Conservation (phyloP, 1,140 invertebrate genomes). For the Phocides pigmalion region DNA sequence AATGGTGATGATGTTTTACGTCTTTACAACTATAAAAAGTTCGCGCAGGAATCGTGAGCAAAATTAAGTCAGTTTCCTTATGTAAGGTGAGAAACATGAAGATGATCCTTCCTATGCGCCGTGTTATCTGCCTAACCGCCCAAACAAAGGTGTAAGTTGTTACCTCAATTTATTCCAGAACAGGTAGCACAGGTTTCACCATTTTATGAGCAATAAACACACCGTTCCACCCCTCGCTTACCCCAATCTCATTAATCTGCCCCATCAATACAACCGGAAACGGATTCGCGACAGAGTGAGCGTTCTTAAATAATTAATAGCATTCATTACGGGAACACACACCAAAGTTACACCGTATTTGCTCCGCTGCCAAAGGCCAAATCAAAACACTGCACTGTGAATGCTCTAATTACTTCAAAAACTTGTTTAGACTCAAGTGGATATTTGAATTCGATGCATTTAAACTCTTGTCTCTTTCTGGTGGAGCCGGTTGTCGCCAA, state of each 20-base stretch:
- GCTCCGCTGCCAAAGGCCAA: constrained; percentile 1
- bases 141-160: too few species aligned
- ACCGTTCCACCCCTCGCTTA: neutral
- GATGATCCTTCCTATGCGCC: too few species aligned
- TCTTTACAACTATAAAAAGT: too few species aligned
- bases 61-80: too few species aligned
- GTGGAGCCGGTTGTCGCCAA: too few species aligned
- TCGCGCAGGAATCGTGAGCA: too few species aligned
- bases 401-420: constrained; percentile 9
- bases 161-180: too few species aligned
- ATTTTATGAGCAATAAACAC: constrained; percentile 55
- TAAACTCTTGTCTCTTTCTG: constrained; percentile 2
- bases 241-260: constrained; percentile 10
- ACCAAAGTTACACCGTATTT: constrained; percentile 3
- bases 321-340: constrained; percentile 8
- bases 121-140: too few species aligned
- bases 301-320: constrained; percentile 22
- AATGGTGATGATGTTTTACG: too few species aligned
- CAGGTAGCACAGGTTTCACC: neutral
- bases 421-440: neutral
- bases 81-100: too few species aligned
- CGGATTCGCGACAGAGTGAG: constrained; percentile 3
- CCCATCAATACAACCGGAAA: constrained; percentile 18
- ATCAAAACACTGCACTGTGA: constrained; percentile 6
- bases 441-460: constrained; percentile 7